Base-by-base conservation (phyloP, 2,888 invertebrate genomes). In the Acholoe squamosa region DNA sequence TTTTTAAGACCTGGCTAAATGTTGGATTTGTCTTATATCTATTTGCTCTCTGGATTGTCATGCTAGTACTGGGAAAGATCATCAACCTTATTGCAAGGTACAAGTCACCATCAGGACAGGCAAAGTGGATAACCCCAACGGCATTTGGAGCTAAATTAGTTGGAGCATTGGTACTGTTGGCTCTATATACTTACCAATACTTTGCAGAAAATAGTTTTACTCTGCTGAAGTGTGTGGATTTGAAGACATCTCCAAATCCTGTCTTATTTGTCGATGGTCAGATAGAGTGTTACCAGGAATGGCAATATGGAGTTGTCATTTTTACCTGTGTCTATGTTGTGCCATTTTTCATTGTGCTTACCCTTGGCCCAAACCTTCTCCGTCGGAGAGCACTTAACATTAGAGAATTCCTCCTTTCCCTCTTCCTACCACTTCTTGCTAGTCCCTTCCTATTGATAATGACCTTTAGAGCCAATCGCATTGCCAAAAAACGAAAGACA, bases 181-280 rank as follows among this genome's bases (percentile, higher is more conserved):
- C 56, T n/a, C 34, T 90, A 0, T 90, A 90, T 43, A 90, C 90
- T 5, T 90, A 86, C 71, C 86, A 90, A 51, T 86, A 90, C 84
- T 84, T 90, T 28, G 90, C 90, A 22, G 90, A 90, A 33, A 90
- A 86, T n/a, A 67, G 89, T 16, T 89, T 92, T 28, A 19, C 51
- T 19, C 76, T 92, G 19, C 89, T 92, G 12, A 86, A 90, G 34
- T 92, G 92, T 56, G 67, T 71, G 10, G 22, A 34, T 0, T 86
- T 92, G 25, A n/a, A 86, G 5, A 51, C 67, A 12, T 28, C 28
- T 14, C 86, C 80, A 3, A 33, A 76, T 16, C 34, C 56, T n/a
- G 91, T 92, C 12, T 84, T 92, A 52, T 92, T 90, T 51, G 51
- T 89, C 5, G 92, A 92, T 84, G 92, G 91, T 22, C 91, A 91